Base-by-base conservation (phyloP, 2,113 vertebrate genomes). In the Brachionichthys hirsutus region DNA sequence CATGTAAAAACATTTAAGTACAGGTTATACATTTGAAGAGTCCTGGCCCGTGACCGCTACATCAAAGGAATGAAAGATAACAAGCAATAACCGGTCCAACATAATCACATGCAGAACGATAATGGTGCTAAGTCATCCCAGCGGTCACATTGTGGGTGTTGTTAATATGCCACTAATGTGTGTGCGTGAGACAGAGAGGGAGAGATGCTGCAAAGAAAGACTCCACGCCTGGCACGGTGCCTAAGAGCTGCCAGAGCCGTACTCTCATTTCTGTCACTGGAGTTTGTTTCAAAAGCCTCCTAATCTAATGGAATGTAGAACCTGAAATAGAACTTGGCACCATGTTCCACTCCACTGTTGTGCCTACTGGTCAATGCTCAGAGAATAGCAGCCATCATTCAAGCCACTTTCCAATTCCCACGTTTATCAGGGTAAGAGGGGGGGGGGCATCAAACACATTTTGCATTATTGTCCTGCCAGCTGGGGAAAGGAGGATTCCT, bases 231-330 rank as follows among this genome's bases (percentile, higher is more conserved):
- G 89, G 90, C 88, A 78, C 12, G 0, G 24, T 84, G 83, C 89
- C 91, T 78, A 78, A 81, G 79, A 78, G 83, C 87, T 85, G 83
- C 87, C 77, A 70, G 66, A 80, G 53, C 79, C 61, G 13, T 55
- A 67, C 60, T 85, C 83, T 77, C 81, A 61, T 80, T 85, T 84
- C 81, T 89, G 90, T 88, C 87, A 81, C 77, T 75, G 75, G 75
- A 56, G 70, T 91, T 89, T 91, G 89, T 92, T 89, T 88, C 90
- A 91, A 86, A 87, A 86, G 85, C 85, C 71, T 75, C 78, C 82
- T 87, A 90, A 90, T 91, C 88, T 91, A 89, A 87, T 89, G 86
- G 85, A 90, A 89, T 75, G 79, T 80, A 78, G 77, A 80, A 87
- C 87, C 82, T 81, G 78, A 89, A 90, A 89, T 77, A 80, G 76